Evolutionary conservation across 1,140 invertebrate species (phyloP).

Genomic region (Episyrphus balteatus): DNA sequence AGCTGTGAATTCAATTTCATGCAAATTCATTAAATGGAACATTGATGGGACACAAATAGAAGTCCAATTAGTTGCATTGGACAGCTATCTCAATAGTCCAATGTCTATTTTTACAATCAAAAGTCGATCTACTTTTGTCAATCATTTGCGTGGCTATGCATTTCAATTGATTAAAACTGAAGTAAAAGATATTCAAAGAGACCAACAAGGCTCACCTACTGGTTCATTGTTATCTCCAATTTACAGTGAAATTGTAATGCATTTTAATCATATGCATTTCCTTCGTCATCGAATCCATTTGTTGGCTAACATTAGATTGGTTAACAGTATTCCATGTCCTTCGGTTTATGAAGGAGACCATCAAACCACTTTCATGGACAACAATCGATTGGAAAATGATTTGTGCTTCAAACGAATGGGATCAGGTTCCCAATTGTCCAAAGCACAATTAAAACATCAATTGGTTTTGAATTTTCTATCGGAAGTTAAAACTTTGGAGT

Average conservation of each 20-base stretch:
- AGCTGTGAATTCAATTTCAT: constrained; percentile 3
- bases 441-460: constrained; percentile 4
- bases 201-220: background rate
- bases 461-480: constrained; percentile 6
- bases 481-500: constrained; percentile 3
- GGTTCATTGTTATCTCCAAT: background rate
- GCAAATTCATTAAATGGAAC: constrained; percentile 9
- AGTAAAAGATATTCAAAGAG: constrained; percentile 6
- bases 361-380: background rate
- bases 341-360: too few species aligned
- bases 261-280: constrained; percentile 7
- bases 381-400: constrained; percentile 4
- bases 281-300: constrained; percentile 8
- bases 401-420: constrained; percentile 8
- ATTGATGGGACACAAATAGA: constrained; percentile 6
- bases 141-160: background rate
- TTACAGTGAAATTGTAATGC: constrained; percentile 3
- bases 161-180: background rate
- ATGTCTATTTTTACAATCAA: constrained; percentile 9
- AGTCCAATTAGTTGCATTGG: constrained; percentile 3
- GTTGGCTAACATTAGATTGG: background rate
- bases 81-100: constrained; percentile 5
- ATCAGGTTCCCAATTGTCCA: constrained; percentile 3
- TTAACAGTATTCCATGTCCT: background rate
- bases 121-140: constrained; percentile 6